Conservation (phyloP, 2,888 invertebrate genomes). For the Parasteatoda lunata region DNA sequence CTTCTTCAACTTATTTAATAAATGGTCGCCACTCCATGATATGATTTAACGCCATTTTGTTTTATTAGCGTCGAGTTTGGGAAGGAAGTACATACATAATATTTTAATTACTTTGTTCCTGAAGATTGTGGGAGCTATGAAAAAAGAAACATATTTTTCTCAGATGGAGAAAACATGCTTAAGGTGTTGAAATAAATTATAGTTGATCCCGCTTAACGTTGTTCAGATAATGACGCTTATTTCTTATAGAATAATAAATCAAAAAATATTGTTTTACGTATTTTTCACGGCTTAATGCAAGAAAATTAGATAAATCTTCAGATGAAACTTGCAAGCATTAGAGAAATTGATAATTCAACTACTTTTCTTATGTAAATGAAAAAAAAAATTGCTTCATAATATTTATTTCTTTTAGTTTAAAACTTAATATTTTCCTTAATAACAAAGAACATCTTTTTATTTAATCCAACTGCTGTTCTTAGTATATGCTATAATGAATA, state of each 20-base stretch:
- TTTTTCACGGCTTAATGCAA: neutral
- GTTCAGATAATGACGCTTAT: conserved; percentile 5
- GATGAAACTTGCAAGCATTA: no score
- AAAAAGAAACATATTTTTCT: conserved; percentile 23
- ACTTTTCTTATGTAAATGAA: no score
- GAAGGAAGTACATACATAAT: conserved; percentile 39
- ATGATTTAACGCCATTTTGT: conserved; percentile 49
- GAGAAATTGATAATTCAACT: no score
- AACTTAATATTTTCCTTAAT: no score
- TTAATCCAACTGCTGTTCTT: no score
- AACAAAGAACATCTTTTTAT: no score
- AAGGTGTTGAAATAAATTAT: conserved; percentile 49
- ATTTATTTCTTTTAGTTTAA: no score
- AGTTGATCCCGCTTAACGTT: neutral
- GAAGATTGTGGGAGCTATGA: neutral
- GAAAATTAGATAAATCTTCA: no score
- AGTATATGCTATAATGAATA: no score
- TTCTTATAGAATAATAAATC: conserved; percentile 1
- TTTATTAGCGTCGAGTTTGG: conserved; percentile 24
- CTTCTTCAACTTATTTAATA: neutral
- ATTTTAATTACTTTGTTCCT: conserved; percentile 45
- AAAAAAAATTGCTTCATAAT: no score
- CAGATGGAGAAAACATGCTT: conserved; percentile 6
- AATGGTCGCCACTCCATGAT: neutral
- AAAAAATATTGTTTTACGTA: neutral